phyloP scores from a whole-genome alignment of 2,113 vertebrate genomes.

The Balaenoptera acutorostrata region DNA sequence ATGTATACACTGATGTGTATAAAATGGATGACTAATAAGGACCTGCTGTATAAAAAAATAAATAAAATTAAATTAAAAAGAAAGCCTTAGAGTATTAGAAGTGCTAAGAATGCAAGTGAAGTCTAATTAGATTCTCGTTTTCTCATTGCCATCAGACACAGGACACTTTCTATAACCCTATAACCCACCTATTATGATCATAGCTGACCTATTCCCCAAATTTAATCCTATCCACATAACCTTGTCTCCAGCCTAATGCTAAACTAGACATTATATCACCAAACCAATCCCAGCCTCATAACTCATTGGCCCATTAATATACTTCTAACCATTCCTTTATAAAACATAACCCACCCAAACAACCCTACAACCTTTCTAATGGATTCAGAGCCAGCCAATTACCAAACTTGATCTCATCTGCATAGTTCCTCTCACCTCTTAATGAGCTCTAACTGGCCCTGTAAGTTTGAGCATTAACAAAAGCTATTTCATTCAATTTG shows the following conservation, averaged over 20 bases:
- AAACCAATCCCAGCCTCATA: slow-evolving; percentile 43
- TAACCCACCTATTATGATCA: slow-evolving; percentile 27
- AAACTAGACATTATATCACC: slow-evolving; percentile 9
- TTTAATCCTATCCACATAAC: slow-evolving; percentile 25
- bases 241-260: slow-evolving; percentile 23
- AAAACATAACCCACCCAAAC: slow-evolving; percentile 63
- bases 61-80: not conserved
- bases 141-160: slow-evolving; percentile 33
- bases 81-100: not conserved
- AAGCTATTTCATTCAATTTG: slow-evolving; percentile 62
- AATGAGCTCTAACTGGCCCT: slow-evolving; percentile 72
- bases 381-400: slow-evolving; percentile 69
- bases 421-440: slow-evolving; percentile 67
- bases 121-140: slow-evolving; percentile 45
- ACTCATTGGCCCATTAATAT: slow-evolving; percentile 67
- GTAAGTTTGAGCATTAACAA: slow-evolving; percentile 68
- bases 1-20: too few species aligned
- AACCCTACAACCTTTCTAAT: slow-evolving; percentile 72
- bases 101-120: not conserved
- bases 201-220: slow-evolving; percentile 39
- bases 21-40: too few species aligned
- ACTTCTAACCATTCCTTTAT: slow-evolving; percentile 62
- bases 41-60: too few species aligned
- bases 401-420: slow-evolving; percentile 68
- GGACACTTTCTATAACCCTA: slow-evolving; percentile 7